Percentiles rank a stretch among this genome's conserved stretches.
Evolutionary conservation across 1,140 invertebrate genomes (phyloP).

Genomic region (Saccostrea cuccullata): DNA sequence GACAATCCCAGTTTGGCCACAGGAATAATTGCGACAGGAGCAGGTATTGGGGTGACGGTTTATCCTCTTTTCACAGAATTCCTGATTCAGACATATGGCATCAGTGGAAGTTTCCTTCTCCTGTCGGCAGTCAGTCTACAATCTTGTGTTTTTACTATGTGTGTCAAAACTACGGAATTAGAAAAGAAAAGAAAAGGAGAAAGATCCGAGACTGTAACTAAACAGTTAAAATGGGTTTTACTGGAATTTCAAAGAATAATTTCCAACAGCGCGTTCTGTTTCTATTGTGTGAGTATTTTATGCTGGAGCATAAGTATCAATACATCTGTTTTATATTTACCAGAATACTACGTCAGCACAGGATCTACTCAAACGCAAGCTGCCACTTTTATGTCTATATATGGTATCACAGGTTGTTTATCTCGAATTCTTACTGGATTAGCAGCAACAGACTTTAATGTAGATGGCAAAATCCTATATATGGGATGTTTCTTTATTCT

Average conservation of each 20-base stretch:
- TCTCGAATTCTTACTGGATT: constrained; percentile 42
- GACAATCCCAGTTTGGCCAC: constrained; percentile 21
- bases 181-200: constrained; percentile 17
- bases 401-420: constrained; percentile 32
- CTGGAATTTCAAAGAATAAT: constrained; percentile 13
- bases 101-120: constrained; percentile 37
- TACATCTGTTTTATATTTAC: background rate
- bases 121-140: constrained; percentile 25
- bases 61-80: constrained; percentile 37
- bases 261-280: background rate
- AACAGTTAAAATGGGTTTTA: background rate
- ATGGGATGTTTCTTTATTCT: constrained; percentile 40
- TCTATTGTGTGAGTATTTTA: constrained; percentile 40
- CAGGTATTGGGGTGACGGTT: constrained; percentile 7
- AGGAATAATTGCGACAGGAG: constrained; percentile 33
- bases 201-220: background rate
- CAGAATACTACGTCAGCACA: constrained; percentile 30
- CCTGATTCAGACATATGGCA: background rate
- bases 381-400: constrained; percentile 31
- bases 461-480: constrained; percentile 40
- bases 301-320: constrained; percentile 31
- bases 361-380: constrained; percentile 37
- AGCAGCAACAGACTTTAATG: background rate
- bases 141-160: constrained; percentile 30
- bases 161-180: background rate